Base-by-base conservation (phyloP, 2,888 invertebrate species). In the Drosophila aldrichi region DNA sequence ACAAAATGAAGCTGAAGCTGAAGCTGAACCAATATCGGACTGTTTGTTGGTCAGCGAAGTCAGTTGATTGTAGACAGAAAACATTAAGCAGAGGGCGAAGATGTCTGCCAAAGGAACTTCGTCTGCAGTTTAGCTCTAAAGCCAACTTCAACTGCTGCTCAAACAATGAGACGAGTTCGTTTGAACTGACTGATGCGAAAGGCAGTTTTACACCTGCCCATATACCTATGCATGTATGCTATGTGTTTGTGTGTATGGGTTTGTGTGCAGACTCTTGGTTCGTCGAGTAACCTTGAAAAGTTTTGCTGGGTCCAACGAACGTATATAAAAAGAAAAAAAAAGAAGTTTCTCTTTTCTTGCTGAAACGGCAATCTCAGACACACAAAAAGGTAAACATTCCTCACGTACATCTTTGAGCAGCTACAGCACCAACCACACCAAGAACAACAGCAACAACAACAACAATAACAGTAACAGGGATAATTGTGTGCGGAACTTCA, bases 231-330 rank as follows among this genome's bases (percentile, higher is more conserved):
- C 20, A 51, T 5, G 36, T 9, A 51, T 8, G 52, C 12, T 22
- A 22, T 22, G 20, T 25, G 25, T 25, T 3, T 25, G 25, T 25
- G 8, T 29, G 32, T 32, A 16, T 46, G 3, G 8, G n/a, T 6
- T 25, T 44, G 43, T 54, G 18, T 51, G 10, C 46, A 56, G 57
- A 66, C 57, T 54, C 62, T 63, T 68, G 62, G 36, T 57, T 68
- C 77, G 63, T 67, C 71, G 74, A 81, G 67, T 84, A 84, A 84
- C 84, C 84, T 84, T 84, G 84, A 84, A 84, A 86, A 70, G 73
- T 69, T 76, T 73, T 58, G 80, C 70, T 57, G 86, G 71, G 86
- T 80, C 81, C 85, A 84, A 83, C 81, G 86, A 85, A 84, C 83
- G 86, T 74, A 72, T 78, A 85, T 77, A 81, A 83, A 81, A 65